Base-by-base conservation (phyloP, 2,888 invertebrate species). In the Polymixis flavicincta region DNA sequence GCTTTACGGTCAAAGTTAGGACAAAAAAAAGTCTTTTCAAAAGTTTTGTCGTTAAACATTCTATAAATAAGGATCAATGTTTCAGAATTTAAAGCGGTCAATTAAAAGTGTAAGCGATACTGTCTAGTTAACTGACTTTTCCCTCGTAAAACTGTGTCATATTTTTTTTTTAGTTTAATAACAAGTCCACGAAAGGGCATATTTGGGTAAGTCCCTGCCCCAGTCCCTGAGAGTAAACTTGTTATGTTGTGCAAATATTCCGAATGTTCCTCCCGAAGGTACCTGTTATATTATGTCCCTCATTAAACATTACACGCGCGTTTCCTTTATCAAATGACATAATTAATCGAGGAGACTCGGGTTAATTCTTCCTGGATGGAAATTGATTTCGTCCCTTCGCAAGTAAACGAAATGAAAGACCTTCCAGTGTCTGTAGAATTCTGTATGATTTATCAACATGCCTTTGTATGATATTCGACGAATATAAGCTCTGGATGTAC, bases 221-320 rank as follows among this genome's bases (percentile, higher is more conserved):
- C 13, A 45, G 42, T 45, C 42, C 42, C 42, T 42, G n/a, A 42
- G 61, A 59, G 63, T 42, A 50, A 69, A 63, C 55, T 50, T 75
- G 22, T 69, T 37, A 61, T 61, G 45, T 55, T 28, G 45, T 67
- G 2, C 37, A 73, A 79, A 75, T 74, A 73, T 64, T 74, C 59
- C 11, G 5, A 71, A 77, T 69, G 55, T 70, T 60, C n/a, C 68
- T 73, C 74, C 37, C 50, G 52, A 48, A 70, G 60, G 37, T 55
- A 75, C 67, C 64, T 72, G 63, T 61, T 48, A 76, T 74, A 75
- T 81, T 63, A 85, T 71, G 73, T 57, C 32, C 28, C 54, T 77
- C 66, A 71, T 82, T 79, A 74, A 80, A 80, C 71, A 81, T 74
- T 66, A 75, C 54, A 74, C 74, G 48, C 25, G 22, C 61, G 52